Base-by-base conservation (phyloP, 30 jellyfish, hydroid and myxozoan species). In the Chrysaora quinquecirrha region DNA sequence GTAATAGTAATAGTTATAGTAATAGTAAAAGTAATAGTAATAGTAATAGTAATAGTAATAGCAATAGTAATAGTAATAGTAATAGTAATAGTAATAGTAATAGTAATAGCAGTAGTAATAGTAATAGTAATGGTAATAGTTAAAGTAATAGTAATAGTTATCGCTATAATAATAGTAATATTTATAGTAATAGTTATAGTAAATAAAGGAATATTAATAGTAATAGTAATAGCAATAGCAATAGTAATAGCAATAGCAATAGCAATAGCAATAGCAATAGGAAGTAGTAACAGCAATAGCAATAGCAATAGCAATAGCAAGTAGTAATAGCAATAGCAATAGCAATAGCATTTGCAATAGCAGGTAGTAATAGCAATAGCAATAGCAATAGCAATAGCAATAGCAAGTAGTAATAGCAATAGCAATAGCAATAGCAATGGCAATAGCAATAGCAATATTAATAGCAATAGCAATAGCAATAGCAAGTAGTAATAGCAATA, bases 391-490 rank as follows among this genome's bases (percentile, higher is more conserved):
- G n/a, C n/a, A n/a, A n/a, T n/a, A n/a, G n/a, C n/a, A n/a, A n/a
- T n/a, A n/a, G n/a, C n/a, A n/a, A n/a, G n/a, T n/a, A n/a, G n/a
- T n/a, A n/a, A n/a, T n/a, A n/a, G n/a, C n/a, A n/a, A n/a, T n/a
- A n/a, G n/a, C n/a, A 38, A 38, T 6, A 38, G 14, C 11, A 14
- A 38, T 38, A 38, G 54, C 54, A 38, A 38, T 38, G 54, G 54
- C 6, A 38, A 38, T 38, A 38, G 54, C 14, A 38, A 38, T 38
- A 38, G 54, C 54, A 38, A 58, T 58, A 19, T 7, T 58, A n/a
- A 19, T 58, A 19, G 71, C 20, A 58, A 58, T 58, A 47, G 62
- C 62, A 47, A 47, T 47, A 47, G 62, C 62, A 47, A 47, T 47
- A 47, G 62, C 62, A 11, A 47, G 12, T 47, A n/a, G 11, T 3